phyloP scores from a whole-genome alignment of 2,888 invertebrate genomes.

The Limnephilus lunatus region DNA sequence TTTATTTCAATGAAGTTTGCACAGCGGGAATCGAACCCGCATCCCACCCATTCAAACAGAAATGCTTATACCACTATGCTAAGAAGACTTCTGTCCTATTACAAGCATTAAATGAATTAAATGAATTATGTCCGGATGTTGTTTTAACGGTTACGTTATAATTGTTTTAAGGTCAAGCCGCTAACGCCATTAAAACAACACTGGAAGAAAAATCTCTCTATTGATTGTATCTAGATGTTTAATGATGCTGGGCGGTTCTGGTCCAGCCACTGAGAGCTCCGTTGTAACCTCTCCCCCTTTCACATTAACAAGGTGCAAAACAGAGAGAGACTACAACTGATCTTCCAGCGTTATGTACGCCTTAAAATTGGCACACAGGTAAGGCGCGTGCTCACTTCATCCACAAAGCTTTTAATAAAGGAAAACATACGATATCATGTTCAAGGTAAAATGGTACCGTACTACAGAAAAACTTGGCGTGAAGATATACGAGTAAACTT shows the following conservation, averaged over 20 bases:
- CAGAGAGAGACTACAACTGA: background rate
- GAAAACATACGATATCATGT: background rate
- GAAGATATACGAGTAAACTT: too few relatives aligned
- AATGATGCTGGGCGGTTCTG: background rate
- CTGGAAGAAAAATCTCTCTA: background rate
- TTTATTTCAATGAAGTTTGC: too few relatives aligned
- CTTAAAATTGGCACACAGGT: background rate
- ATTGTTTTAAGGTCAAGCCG: background rate
- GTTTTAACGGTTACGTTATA: background rate
- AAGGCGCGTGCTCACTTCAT: background rate
- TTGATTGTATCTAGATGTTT: background rate
- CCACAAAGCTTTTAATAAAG: background rate
- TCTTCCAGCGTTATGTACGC: background rate
- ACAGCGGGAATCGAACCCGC: too few relatives aligned
- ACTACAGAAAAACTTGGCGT: too few relatives aligned
- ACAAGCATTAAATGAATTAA: background rate
- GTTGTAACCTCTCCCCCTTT: background rate
- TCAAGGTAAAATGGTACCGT: background rate
- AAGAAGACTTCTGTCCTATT: background rate
- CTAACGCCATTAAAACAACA: background rate
- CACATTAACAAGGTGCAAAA: background rate
- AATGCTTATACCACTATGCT: too few relatives aligned
- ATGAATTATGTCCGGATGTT: background rate
- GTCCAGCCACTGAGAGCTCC: background rate
- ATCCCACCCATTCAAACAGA: too few relatives aligned